A percentile compares a stretch with the other conserved stretches of the same genome.
Evolutionary conservation across 2,797 vertebrate species (phyloP).

Genomic region (Gambelia wislizenii): DNA sequence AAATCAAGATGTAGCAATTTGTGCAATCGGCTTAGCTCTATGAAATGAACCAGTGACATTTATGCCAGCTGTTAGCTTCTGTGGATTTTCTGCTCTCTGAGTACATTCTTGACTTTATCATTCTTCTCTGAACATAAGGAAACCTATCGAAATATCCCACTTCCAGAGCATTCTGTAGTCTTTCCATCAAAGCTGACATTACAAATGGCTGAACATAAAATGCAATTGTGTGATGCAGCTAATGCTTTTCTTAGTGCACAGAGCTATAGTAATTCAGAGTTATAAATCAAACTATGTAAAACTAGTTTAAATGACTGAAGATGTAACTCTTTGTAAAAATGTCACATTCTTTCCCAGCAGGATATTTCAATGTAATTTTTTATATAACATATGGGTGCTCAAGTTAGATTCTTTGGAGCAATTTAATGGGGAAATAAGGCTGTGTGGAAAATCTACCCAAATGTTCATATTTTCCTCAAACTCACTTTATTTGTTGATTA

Average conservation of each 20-base stretch:
- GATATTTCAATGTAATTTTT: slow-evolving; percentile 61
- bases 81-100: slow-evolving; percentile 43
- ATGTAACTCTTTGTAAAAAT: slow-evolving; percentile 45
- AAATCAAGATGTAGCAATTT: slow-evolving; percentile 47
- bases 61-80: slow-evolving; percentile 10
- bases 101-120: not conserved
- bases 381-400: slow-evolving; percentile 48
- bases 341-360: slow-evolving; percentile 50
- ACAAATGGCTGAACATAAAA: slow-evolving; percentile 64
- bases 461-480: slow-evolving; percentile 2
- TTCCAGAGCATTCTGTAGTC: slow-evolving; percentile 42
- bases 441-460: not conserved
- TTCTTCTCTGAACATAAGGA: slow-evolving; percentile 52
- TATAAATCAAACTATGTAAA: slow-evolving; percentile 57
- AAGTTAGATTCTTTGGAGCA: slow-evolving; percentile 7
- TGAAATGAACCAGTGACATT: slow-evolving; percentile 40
- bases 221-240: slow-evolving; percentile 46
- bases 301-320: slow-evolving; percentile 45
- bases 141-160: slow-evolving; percentile 39
- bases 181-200: slow-evolving; percentile 66
- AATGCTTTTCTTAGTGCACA: slow-evolving; percentile 48
- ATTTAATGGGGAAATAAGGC: slow-evolving; percentile 32
- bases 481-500: not conserved
- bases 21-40: not conserved
- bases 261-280: slow-evolving; percentile 42